Conservation (phyloP, 2,797 vertebrate genomes). For the Phataginus tricuspis region DNA sequence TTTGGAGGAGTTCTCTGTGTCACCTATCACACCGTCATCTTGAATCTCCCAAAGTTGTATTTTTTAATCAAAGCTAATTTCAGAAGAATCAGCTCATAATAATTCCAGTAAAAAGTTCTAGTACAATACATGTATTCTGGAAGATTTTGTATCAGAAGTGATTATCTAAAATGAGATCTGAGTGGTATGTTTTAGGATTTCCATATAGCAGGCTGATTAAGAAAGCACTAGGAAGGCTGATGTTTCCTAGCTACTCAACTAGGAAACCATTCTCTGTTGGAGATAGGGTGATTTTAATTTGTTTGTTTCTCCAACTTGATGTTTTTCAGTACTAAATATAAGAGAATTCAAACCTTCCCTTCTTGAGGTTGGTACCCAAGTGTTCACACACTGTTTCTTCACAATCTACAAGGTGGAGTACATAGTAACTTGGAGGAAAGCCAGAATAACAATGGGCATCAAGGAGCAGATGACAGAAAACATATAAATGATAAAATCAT, state of each 20-base stretch:
- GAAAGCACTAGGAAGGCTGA: background rate
- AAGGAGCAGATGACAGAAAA: background rate
- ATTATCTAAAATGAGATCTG: background rate
- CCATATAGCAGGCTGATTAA: background rate
- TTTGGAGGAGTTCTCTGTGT: no score
- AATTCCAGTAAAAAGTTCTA: background rate
- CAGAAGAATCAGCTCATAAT: slow-evolving; percentile 51
- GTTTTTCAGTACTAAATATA: background rate
- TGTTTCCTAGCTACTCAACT: background rate
- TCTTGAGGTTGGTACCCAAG: background rate
- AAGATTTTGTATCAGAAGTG: slow-evolving; percentile 23
- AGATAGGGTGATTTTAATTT: background rate
- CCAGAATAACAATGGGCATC: background rate
- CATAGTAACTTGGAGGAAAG: background rate
- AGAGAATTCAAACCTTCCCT: background rate
- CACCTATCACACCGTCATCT: no score
- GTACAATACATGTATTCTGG: background rate
- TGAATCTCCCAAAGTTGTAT: background rate
- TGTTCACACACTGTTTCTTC: background rate
- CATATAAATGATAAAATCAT: background rate
- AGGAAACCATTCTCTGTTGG: background rate
- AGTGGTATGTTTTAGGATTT: slow-evolving; percentile 1
- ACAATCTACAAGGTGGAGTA: background rate
- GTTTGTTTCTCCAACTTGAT: background rate
- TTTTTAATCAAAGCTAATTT: slow-evolving; percentile 68